Base-by-base conservation (phyloP, 2,888 invertebrate species). In the Orthonychiurus folsomi region DNA sequence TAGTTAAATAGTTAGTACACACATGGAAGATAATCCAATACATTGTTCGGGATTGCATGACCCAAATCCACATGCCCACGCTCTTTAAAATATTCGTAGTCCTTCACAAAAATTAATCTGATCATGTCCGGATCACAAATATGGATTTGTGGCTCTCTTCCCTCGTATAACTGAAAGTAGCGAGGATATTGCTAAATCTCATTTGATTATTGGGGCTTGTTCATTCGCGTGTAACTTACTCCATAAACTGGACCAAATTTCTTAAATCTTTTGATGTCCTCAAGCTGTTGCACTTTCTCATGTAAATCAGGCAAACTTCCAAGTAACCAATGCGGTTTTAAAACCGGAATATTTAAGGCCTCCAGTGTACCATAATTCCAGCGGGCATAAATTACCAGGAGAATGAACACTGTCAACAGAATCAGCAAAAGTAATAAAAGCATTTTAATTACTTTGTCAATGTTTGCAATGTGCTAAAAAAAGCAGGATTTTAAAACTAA, bases 61-160 rank as follows among this genome's bases (percentile, higher is more conserved):
- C 53, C 59, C 3, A 59, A 25, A 2, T 59, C 59, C 23, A 27
- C 1, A 20, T 1, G 3, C n/a, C 25, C 24, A 18, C 53, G 24
- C 21, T 59, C 27, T 15, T 18, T 20, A 26, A 59, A 59, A 27
- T 59, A 27, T 2, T 59, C 59, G 5, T 24, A 53, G 5, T 59
- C 48, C 18, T 52, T 52, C 12, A 59, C 26, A 20, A 59, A 52
- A 21, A 59, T 59, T n/a, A 50, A 50, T 9, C 59, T 50, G 15
- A 59, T 25, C 12, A 59, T 27, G 26, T 62, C 65, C 2, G 65
- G 62, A 48, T 65, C 65, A n/a, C 53, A 60, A 21, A 65, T 37
- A 50, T 65, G 58, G 20, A 65, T 52, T 48, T 65, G 60, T 15
- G 62, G 60, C 2, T 47, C 37, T 1, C 58, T 28, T 1, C 65